Base-by-base conservation (phyloP, 2,888 invertebrate genomes). In the Drosophila parthenogenetica region DNA sequence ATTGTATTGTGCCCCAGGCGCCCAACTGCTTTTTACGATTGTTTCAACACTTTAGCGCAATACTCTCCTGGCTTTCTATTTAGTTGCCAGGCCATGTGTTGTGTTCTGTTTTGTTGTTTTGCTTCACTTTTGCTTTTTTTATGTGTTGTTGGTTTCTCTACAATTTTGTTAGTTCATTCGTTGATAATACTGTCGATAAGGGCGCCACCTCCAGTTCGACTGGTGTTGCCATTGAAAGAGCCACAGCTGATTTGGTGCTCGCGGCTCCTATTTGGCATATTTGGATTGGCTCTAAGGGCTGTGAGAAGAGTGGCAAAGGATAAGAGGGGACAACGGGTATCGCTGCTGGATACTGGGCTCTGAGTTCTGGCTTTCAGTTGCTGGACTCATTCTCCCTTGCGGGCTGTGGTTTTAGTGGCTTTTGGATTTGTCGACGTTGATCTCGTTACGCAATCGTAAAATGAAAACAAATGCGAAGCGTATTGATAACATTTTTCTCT, bases 361-460 rank as follows among this genome's bases (percentile, higher is more conserved):
- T 50, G 39, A 22, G 11, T 10, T 46, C 40, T 45, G 43, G 42
- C 22, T 19, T 32, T 40, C 29, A 29, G 37, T 5, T 11, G 4
- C 53, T 58, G 43, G 19, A 2, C 22, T 4, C 37, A 13, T 11
- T n/a, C 40, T 68, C 60, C 54, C 50, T 59, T 61, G 77, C 39
- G 69, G 70, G 54, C 49, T 87, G 86, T 75, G 83, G 88, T 74
- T 83, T 79, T 76, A 83, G 88, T 86, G 85, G 85, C 81, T 88
- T 86, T 86, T 76, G 71, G 86, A 85, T 85, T 85, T 85, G 88
- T 81, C 86, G 88, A 79, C 70, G 86, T 73, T 81, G 86, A 86
- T 86, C 87, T 88, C 81, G 88, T 81, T 86, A 79, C 83, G 83
- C 79, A 86, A 86, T 88, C 81, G 83, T 75, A 83, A 88, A 86